A percentile compares a stretch with the other conserved stretches of the same genome.
phyloP scores from a whole-genome alignment of 2,797 vertebrate species.

The Rallus crepitans region DNA sequence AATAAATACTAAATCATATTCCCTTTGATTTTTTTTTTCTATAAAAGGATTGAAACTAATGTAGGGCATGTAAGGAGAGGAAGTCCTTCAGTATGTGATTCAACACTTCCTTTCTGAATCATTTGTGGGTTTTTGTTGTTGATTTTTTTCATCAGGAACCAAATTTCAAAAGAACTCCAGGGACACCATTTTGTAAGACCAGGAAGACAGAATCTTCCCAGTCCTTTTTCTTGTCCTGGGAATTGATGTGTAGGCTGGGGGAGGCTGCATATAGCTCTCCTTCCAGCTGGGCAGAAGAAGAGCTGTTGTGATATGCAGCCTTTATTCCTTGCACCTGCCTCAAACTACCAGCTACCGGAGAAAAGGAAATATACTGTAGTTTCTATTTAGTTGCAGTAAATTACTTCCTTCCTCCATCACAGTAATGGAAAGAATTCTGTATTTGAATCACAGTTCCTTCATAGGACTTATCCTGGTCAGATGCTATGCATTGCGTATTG shows the following conservation, averaged over 20 bases:
- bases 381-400: constrained; percentile 31
- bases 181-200: neutral
- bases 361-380: neutral
- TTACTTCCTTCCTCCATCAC: neutral
- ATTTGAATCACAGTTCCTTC: constrained; percentile 7
- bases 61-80: neutral
- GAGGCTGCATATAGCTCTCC: neutral
- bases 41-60: neutral
- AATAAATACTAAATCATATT: neutral
- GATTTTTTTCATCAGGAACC: neutral
- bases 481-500: neutral
- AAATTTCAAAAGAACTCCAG: neutral
- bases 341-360: neutral
- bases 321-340: constrained; percentile 27
- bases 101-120: neutral
- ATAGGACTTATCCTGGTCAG: neutral
- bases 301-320: neutral
- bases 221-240: neutral
- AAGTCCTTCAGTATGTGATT: neutral
- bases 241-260: neutral
- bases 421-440: neutral
- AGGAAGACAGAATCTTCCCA: neutral
- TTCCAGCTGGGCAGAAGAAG: constrained; percentile 40
- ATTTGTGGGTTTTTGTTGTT: neutral
- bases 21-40: neutral